These are phyloP conservation scores for Cryptocheilus praepositus DNA, from an alignment of 2,888 invertebrate species.

Conservation along the genomic window DNA sequence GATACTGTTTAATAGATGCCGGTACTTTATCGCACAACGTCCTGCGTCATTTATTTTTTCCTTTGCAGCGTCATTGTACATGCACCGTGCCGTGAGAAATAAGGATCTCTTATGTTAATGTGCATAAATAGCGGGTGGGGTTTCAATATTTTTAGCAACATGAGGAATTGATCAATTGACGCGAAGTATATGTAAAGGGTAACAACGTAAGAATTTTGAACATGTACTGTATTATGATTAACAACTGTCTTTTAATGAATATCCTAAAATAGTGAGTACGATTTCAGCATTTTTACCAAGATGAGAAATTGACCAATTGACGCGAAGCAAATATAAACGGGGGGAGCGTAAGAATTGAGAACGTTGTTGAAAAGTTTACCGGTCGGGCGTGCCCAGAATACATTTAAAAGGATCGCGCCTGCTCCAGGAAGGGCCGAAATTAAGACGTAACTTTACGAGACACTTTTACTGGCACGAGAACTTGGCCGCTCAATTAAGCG, in stretches of 20 bases:
- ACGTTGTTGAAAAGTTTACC: slow-evolving; percentile 17
- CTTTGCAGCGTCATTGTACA: too few relatives aligned
- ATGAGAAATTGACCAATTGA: slow-evolving; percentile 1
- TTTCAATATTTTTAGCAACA: neutral
- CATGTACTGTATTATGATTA: too few relatives aligned
- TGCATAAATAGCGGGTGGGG: too few relatives aligned
- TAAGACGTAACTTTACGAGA: slow-evolving; percentile 55
- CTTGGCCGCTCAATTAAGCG: slow-evolving; percentile 61
- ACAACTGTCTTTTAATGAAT: too few relatives aligned
- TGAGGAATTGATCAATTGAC: neutral
- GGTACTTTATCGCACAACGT: too few relatives aligned
- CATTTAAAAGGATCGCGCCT: slow-evolving; percentile 18
- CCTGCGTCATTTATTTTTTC: too few relatives aligned
- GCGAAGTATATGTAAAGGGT: neutral
- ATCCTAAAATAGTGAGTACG: too few relatives aligned
- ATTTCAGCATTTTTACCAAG: neutral
- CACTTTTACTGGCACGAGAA: slow-evolving; percentile 53
- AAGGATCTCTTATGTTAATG: too few relatives aligned
- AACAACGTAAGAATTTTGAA: too few relatives aligned
- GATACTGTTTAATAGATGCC: too few relatives aligned
- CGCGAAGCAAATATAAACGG: neutral
- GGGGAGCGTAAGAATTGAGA: too few relatives aligned
- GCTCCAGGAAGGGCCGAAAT: slow-evolving; percentile 27
- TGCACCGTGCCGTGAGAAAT: too few relatives aligned
- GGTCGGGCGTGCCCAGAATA: slow-evolving; percentile 38